Evolutionary conservation across 1,140 invertebrate species (phyloP).

Genomic region (Brachionus sp.): DNA sequence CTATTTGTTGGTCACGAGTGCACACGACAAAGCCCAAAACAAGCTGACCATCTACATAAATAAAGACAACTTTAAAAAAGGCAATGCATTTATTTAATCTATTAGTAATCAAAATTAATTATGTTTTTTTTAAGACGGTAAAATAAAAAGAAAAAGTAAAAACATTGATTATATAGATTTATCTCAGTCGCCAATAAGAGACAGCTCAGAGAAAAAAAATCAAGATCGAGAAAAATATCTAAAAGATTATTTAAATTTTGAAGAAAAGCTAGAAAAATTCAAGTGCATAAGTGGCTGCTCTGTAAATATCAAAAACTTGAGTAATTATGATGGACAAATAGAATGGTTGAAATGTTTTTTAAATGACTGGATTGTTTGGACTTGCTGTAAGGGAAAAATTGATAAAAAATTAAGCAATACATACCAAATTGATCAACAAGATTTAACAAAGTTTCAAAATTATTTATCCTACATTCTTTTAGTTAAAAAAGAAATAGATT

Average conservation of each 20-base stretch:
- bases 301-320: not conserved
- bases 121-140: not conserved
- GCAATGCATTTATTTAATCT: not conserved
- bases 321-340: not conserved
- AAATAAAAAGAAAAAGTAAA: conserved; percentile 1
- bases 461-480: not conserved
- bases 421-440: conserved; percentile 16
- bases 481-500: not conserved
- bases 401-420: not conserved
- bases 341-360: conserved; percentile 15
- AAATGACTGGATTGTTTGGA: conserved; percentile 27
- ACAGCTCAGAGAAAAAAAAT: not conserved
- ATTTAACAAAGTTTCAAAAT: not conserved
- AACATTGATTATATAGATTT: not conserved
- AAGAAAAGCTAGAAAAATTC: conserved; percentile 17
- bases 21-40: conserved; percentile 19
- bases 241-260: conserved; percentile 1
- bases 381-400: not conserved
- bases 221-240: not conserved
- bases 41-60: not conserved
- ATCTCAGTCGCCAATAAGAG: not conserved
- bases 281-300: not conserved
- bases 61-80: not conserved
- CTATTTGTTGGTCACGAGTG: conserved; percentile 8
- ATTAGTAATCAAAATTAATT: not conserved